Percentiles rank a stretch among this genome's conserved stretches.
Evolutionary conservation across 2,113 vertebrate species (phyloP).

Genomic region (Amphiprion percula): DNA sequence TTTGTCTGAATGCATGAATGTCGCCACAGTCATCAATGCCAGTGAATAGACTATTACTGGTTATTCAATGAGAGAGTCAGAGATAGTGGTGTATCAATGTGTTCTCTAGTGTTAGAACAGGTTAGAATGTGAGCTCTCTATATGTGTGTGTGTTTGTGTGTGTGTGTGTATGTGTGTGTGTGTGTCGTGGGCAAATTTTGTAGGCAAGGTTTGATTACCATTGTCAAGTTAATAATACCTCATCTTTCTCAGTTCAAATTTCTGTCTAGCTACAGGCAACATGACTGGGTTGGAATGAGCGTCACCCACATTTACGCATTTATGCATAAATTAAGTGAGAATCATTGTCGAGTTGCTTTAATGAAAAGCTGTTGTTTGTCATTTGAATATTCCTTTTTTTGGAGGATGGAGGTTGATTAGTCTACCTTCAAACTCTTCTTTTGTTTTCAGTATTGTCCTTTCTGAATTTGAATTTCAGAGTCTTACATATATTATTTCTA

Average conservation of each 20-base stretch:
- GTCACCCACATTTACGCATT: neutral
- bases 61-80: slow-evolving; percentile 18
- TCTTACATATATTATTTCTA: neutral
- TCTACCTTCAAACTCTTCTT: neutral
- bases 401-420: neutral
- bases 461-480: neutral
- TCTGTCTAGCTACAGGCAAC: slow-evolving; percentile 26
- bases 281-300: slow-evolving; percentile 5
- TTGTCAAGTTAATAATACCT: slow-evolving; percentile 43
- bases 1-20: no score
- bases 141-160: slow-evolving; percentile 6
- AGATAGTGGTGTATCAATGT: no score
- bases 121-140: slow-evolving; percentile 24
- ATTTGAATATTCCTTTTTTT: slow-evolving; percentile 1
- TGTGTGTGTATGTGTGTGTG: slow-evolving; percentile 13
- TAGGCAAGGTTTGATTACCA: slow-evolving; percentile 17
- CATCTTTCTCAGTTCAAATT: slow-evolving; percentile 23
- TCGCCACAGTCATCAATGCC: no score
- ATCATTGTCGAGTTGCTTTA: neutral
- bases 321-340: slow-evolving; percentile 27
- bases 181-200: slow-evolving; percentile 18
- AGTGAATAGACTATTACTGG: no score
- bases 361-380: slow-evolving; percentile 25
- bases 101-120: neutral
- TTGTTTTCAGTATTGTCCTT: neutral